phyloP scores from a whole-genome alignment of 1,140 invertebrate species.

The Drosophila kurseongensis region DNA sequence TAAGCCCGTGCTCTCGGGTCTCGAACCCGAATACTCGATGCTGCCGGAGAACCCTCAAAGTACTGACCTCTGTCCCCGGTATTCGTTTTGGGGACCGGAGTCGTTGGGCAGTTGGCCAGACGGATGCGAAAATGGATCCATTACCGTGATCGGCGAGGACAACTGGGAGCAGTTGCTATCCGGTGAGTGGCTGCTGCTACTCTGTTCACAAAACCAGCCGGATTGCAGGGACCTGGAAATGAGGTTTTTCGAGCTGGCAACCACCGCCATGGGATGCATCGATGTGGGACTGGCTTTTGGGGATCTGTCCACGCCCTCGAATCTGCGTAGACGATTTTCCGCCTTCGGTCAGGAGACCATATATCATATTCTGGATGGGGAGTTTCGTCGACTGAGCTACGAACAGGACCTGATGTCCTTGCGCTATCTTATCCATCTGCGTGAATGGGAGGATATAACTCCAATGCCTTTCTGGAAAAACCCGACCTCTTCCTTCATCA shows the following conservation, averaged over 20 bases:
- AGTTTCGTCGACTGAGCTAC: constrained; percentile 3
- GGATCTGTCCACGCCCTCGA: not conserved
- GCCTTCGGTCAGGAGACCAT: not conserved
- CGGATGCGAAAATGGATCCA: not conserved
- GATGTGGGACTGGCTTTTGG: constrained; percentile 6
- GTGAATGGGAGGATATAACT: not conserved
- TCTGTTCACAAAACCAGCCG: not conserved
- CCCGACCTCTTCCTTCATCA: constrained; percentile 6
- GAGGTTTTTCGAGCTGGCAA: not conserved
- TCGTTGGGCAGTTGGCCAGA: no score
- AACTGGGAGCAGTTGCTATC: not conserved
- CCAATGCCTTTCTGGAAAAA: constrained; percentile 1
- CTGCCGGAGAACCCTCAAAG: no score
- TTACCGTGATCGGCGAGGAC: not conserved
- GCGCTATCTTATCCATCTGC: not conserved
- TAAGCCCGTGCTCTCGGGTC: not conserved
- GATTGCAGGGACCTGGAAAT: not conserved
- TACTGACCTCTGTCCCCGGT: not conserved
- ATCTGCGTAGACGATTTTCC: not conserved
- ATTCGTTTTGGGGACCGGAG: no score
- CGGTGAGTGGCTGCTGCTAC: constrained; percentile 11
- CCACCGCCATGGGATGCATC: not conserved
- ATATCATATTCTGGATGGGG: constrained; percentile 18
- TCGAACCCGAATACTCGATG: not conserved
- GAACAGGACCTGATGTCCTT: not conserved